Percentiles rank a stretch among this genome's conserved stretches.
These are phyloP conservation scores for Lacerta bilineata DNA, from an alignment of 2,797 vertebrate species.

Conservation along the genomic window DNA sequence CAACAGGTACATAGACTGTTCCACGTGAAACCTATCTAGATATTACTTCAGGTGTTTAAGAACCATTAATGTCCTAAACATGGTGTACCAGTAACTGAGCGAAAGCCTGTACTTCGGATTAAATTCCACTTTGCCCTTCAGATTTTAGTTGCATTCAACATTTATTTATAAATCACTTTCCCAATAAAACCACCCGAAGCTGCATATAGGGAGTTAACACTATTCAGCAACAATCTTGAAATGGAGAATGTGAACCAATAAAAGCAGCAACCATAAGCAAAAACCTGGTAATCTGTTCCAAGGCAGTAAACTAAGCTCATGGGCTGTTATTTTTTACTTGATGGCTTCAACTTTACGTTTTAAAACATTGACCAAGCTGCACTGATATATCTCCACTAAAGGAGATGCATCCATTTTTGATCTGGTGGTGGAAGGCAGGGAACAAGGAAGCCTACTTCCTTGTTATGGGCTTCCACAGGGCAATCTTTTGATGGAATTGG, in stretches of 20 bases:
- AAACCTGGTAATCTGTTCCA: background rate
- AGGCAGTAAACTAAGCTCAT: background rate
- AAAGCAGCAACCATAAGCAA: background rate
- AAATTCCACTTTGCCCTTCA: background rate
- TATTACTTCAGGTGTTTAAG: background rate
- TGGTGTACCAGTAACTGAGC: background rate
- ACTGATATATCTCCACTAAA: too few relatives aligned
- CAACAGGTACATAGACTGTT: background rate
- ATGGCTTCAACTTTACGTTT: too few relatives aligned
- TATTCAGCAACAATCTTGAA: background rate
- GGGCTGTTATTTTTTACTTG: too few relatives aligned
- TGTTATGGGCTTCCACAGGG: background rate
- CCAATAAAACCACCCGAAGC: background rate
- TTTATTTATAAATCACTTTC: background rate
- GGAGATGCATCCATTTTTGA: background rate
- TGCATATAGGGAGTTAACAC: background rate
- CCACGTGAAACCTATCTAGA: background rate
- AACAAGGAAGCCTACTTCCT: background rate
- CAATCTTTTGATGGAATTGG: background rate
- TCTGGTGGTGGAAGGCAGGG: background rate
- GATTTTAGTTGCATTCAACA: background rate
- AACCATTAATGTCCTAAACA: constrained; percentile 1
- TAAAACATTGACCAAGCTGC: too few relatives aligned
- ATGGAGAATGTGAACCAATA: background rate
- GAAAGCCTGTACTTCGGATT: background rate